Conservation (phyloP, 2,113 vertebrate genomes). For the Odontesthes bonariensis region DNA sequence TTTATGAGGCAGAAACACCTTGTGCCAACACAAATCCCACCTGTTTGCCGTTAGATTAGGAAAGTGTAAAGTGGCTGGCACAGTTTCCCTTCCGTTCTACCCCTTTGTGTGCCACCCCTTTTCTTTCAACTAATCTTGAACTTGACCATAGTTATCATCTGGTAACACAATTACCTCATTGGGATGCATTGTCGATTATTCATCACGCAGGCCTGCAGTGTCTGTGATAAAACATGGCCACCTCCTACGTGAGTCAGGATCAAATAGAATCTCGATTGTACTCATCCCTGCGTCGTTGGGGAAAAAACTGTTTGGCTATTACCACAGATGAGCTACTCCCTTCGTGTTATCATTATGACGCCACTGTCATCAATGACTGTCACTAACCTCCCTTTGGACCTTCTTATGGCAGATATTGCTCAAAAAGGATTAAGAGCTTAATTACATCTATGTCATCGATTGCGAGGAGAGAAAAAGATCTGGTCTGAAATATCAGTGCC, state of each 20-base stretch:
- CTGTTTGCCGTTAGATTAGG: conserved; percentile 24
- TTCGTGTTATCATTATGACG: conserved; percentile 25
- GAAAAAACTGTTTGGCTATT: conserved; percentile 19
- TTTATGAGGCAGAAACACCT: conserved; percentile 39
- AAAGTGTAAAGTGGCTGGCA: conserved; percentile 2
- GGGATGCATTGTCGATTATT: conserved; percentile 32
- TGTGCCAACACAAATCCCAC: conserved; percentile 9
- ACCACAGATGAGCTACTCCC: conserved; percentile 26
- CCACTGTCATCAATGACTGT: neutral
- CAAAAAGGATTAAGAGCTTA: neutral
- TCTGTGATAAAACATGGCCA: conserved; percentile 20
- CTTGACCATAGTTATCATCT: neutral
- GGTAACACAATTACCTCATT: neutral
- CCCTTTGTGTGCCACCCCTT: neutral
- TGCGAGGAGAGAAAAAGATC: too few relatives aligned
- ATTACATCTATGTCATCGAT: neutral
- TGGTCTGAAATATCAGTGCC: too few relatives aligned
- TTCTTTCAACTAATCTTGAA: neutral
- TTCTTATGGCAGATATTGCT: neutral
- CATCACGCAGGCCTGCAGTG: neutral
- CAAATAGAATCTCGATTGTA: conserved; percentile 15
- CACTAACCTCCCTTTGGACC: neutral
- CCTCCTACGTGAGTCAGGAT: conserved; percentile 50
- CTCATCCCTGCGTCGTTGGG: conserved; percentile 6
- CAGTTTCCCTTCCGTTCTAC: neutral